Evolutionary conservation across 2,113 vertebrate species (phyloP).

Genomic region (Motacilla tschutschensis): DNA sequence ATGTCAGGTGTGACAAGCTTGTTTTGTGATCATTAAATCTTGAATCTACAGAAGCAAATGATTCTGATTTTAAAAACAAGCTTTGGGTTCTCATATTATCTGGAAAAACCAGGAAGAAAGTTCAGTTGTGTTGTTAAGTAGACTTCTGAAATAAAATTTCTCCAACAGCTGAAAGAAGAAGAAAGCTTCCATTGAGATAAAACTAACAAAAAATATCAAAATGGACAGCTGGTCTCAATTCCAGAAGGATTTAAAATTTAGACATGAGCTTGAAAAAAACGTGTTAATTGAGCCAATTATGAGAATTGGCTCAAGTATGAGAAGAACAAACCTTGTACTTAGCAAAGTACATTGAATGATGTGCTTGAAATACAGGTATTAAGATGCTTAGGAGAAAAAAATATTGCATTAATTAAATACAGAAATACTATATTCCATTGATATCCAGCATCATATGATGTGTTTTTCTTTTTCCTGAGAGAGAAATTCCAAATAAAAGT

Average conservation of each 20-base stretch:
- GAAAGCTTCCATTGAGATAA: constrained; percentile 55
- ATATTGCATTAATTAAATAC: not conserved
- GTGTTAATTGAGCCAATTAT: constrained; percentile 10
- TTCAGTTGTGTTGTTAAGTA: not conserved
- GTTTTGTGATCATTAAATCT: not conserved
- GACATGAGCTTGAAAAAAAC: constrained; percentile 18
- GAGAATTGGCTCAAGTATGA: too few relatives aligned
- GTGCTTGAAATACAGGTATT: not conserved
- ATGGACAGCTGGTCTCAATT: constrained; percentile 58
- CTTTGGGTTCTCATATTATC: not conserved
- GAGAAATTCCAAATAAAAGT: constrained; percentile 2
- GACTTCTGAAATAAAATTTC: constrained; percentile 39
- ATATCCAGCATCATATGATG: not conserved
- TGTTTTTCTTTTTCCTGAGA: not conserved
- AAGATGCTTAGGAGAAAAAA: constrained; percentile 20
- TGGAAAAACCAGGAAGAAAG: constrained; percentile 1
- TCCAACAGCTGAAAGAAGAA: constrained; percentile 62
- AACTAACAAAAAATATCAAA: constrained; percentile 59
- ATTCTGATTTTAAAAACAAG: not conserved
- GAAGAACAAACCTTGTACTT: constrained; percentile 26
- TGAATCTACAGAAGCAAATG: not conserved
- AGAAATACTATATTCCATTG: not conserved
- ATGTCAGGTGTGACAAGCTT: not conserved
- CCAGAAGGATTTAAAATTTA: constrained; percentile 58
- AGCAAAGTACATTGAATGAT: constrained; percentile 8